Evolutionary conservation across 2,797 vertebrate species (phyloP), one percentile per base, ranked within the genome.

Genomic region (Lepilemur septentrionalis): DNA sequence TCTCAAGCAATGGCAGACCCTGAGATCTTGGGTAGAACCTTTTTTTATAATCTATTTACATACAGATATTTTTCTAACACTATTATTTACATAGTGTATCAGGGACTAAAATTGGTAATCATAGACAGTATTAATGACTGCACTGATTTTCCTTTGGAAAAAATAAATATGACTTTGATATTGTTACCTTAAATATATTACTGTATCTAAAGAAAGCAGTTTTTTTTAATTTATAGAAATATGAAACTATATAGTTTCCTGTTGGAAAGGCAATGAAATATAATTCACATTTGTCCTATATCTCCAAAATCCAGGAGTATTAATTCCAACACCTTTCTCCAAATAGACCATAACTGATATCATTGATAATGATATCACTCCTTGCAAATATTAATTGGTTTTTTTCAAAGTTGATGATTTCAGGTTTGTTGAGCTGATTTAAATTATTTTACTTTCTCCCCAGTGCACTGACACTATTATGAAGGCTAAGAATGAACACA

Each of bases 21-120:
- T 96, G 48, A 97, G 90, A 48, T 96, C 41, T 65, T 46, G 87
- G 72, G 43, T 82, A 91, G 63, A 95, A 82, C 7, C 81, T 80
- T 93, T 96, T 63, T 95, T 97, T 95, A 89, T 91, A 78, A 96
- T 93, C 35, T 69, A 87, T 94, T 85, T 35, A 93, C 78, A 76
- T 38, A 78, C 30, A 96, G 20, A 65, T 92, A 79, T 41, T 92
- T 84, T 65, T 94, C 28, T 52, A 75, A 61, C 13, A 30, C 3
- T 88, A 7, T 89, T 93, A n/a, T 52, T 95, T 98, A 95, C 89
- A 17, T 94, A 95, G 61, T 35, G 95, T 20, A 94, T 41, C n/a
- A 82, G 93, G 87, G 79, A 97, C 25, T 79, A 90, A 63, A 90
- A 88, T 87, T 32, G 32, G 14, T 11, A 91, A 67, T 95, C 84